Evolutionary conservation across 2,113 vertebrate species (phyloP).

Genomic region (Pedionomus torquatus): DNA sequence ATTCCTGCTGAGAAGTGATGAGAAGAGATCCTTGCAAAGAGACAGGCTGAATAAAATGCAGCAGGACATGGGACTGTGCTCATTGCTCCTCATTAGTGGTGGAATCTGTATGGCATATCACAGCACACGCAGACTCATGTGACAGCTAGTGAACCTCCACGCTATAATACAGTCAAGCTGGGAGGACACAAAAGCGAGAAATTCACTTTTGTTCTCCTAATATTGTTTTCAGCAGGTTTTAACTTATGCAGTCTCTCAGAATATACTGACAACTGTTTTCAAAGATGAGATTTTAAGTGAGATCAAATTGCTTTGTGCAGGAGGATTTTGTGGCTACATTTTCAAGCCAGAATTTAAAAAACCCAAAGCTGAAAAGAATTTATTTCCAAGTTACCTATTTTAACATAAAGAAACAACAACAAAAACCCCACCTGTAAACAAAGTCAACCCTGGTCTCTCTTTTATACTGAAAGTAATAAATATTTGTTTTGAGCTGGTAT

Average conservation of each 20-base stretch:
- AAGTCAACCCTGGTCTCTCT: background rate
- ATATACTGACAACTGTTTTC: background rate
- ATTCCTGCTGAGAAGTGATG: background rate
- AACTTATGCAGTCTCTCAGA: background rate
- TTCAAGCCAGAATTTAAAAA: background rate
- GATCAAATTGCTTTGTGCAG: background rate
- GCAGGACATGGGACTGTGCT: background rate
- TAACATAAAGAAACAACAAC: background rate
- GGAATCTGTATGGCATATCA: background rate
- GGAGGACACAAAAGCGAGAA: background rate
- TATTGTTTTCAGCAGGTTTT: conserved; percentile 41
- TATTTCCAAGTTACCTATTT: background rate
- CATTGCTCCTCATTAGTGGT: conserved; percentile 41
- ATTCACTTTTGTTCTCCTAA: conserved; percentile 16
- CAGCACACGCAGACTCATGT: background rate
- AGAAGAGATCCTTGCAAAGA: conserved; percentile 12
- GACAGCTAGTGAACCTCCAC: background rate
- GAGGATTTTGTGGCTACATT: background rate
- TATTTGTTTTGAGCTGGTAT: background rate
- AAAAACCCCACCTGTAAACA: background rate
- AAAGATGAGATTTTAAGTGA: conserved; percentile 4
- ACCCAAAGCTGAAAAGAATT: background rate
- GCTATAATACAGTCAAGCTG: background rate
- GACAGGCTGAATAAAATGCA: background rate
- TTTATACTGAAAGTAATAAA: background rate